Evolutionary conservation across 1,140 invertebrate species (phyloP).

Genomic region (Archivesica marissinica): DNA sequence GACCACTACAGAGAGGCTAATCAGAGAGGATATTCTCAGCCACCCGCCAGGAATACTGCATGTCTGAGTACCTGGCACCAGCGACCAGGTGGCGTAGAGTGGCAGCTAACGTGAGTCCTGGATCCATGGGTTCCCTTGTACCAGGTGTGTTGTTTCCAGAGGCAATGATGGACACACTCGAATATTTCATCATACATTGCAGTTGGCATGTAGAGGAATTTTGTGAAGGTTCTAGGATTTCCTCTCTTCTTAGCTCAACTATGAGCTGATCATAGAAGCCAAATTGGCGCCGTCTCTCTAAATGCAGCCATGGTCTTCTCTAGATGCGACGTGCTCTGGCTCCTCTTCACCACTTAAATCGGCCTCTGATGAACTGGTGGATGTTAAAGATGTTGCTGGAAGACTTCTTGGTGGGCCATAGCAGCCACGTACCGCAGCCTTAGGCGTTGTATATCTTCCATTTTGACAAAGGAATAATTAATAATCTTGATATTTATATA

Average conservation of each 20-base stretch:
- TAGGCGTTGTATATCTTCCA: conserved; percentile 50
- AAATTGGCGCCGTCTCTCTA: conserved; percentile 28
- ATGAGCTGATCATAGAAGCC: conserved; percentile 28
- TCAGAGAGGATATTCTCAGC: conserved; percentile 43
- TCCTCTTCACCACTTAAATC: conserved; percentile 28
- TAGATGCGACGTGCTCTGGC: conserved; percentile 37
- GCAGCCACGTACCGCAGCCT: conserved; percentile 38
- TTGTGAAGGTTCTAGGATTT: conserved; percentile 34
- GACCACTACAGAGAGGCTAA: conserved; percentile 22
- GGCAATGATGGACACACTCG: conserved; percentile 16
- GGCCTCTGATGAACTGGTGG: conserved; percentile 39
- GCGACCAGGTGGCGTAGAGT: no score
- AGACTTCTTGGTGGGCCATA: conserved; percentile 35
- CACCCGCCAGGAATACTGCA: conserved; percentile 25
- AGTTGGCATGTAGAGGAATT: conserved; percentile 46
- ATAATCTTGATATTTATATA: not conserved
- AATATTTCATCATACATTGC: conserved; percentile 39
- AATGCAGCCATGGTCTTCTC: conserved; percentile 45
- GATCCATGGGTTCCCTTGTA: conserved; percentile 22
- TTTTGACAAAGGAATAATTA: conserved; percentile 27
- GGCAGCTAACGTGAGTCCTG: conserved; percentile 50
- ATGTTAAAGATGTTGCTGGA: conserved; percentile 25
- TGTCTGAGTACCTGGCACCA: conserved; percentile 55
- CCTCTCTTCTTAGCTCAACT: conserved; percentile 13
- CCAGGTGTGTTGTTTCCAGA: conserved; percentile 9